Evolutionary conservation across 2,113 vertebrate species (phyloP), one percentile per base, ranked within the genome.

Genomic region (Proteles cristata): DNA sequence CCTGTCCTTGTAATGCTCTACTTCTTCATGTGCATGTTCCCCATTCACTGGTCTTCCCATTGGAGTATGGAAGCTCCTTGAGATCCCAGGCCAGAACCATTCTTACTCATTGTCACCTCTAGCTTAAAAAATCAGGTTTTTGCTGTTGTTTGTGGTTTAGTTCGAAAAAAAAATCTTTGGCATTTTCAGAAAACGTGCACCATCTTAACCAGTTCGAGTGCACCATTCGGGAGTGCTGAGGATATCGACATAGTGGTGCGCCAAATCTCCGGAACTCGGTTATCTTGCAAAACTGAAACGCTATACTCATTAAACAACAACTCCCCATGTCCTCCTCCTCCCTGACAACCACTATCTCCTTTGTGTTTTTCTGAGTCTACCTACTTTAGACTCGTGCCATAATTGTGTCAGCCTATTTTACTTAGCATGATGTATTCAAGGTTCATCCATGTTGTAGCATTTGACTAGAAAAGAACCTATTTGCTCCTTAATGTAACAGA

Each of bases 11-110:
- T 2, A 3, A 3, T 7, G 11, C 26, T 3, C 21, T 76, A 2
- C 14, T 43, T 10, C 1, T 17, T 28, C 31, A 0, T 0, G 15
- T 0, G 3, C 31, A 1, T 73, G 12, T 28, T n/a, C 26, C 69
- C n/a, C 1, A 0, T 12, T 8, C 1, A 23, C 77, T 0, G 11
- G 43, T 74, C 87, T 68, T 79, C 25, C 63, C 17, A 0, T 25
- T 1, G 15, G 33, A 63, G 21, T 1, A 1, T 9, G 0, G 7
- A 0, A 31, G 11, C 63, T 7, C 28, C 7, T 61, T 50, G 53
- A 68, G 50, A n/a, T 8, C 76, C 1, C 10, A 33, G 26, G 17
- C 55, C 14, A 14, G 19, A 28, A 15, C 21, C 1, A 8, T 16
- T 48, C 55, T 53, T 71, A 35, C 15, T 88, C 76, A 26, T 7